These are phyloP conservation scores for Eubucco bourcierii DNA, from an alignment of 2,113 vertebrate species.

Conservation along the genomic window DNA sequence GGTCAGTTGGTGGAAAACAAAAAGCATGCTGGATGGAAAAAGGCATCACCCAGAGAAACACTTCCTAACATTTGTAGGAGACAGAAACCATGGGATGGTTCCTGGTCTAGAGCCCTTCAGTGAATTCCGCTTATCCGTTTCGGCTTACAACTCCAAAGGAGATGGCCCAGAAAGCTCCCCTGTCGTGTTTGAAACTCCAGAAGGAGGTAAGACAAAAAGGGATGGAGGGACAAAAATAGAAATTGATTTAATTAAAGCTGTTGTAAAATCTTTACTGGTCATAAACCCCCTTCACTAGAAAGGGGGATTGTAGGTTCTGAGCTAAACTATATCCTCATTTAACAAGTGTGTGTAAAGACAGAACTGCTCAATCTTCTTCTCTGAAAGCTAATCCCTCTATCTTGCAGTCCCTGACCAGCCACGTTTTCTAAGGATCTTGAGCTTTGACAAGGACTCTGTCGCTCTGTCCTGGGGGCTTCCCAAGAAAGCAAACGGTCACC, in stretches of 20 bases:
- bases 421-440: constrained; percentile 84
- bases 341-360: not conserved
- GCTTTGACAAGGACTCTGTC: constrained; percentile 82
- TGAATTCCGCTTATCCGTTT: constrained; percentile 88
- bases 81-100: constrained; percentile 80
- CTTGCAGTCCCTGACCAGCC: constrained; percentile 89
- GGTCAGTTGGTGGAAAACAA: constrained; percentile 93
- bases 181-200: constrained; percentile 87
- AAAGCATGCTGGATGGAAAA: constrained; percentile 81
- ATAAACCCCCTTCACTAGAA: not conserved
- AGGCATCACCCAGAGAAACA: constrained; percentile 83
- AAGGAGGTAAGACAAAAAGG: constrained; percentile 87
- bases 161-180: constrained; percentile 90
- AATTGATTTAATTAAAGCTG: not conserved
- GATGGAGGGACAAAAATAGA: not conserved
- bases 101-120: constrained; percentile 88
- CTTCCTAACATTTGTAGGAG: constrained; percentile 80
- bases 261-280: not conserved
- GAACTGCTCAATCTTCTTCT: not conserved
- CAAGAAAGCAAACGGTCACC: constrained; percentile 86
- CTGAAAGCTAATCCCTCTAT: not conserved
- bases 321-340: not conserved
- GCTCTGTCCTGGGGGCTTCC: constrained; percentile 89
- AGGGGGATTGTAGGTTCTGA: not conserved
- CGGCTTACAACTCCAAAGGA: constrained; percentile 90